phyloP scores from a whole-genome alignment of 2,113 vertebrate genomes.

The Leucosticte australis region DNA sequence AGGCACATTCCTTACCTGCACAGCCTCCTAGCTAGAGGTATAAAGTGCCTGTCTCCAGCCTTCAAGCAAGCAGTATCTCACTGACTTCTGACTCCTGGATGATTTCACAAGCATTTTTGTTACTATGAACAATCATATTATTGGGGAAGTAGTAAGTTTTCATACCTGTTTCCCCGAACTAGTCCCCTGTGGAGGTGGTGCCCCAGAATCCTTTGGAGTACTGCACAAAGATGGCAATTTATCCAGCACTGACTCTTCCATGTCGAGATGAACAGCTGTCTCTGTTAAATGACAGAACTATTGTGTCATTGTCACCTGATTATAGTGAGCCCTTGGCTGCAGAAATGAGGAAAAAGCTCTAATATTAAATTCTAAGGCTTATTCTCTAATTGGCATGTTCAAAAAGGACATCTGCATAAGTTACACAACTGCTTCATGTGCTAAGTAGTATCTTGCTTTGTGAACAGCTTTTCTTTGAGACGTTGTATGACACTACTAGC shows the following conservation, averaged over 20 bases:
- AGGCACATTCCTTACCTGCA: neutral
- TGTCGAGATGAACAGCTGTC: neutral
- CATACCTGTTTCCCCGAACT: constrained; percentile 59
- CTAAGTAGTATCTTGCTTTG: neutral
- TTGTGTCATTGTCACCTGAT: neutral
- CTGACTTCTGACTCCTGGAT: neutral
- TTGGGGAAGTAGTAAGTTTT: neutral
- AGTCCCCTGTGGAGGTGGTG: constrained; percentile 21
- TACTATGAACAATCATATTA: neutral
- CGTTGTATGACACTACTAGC: neutral
- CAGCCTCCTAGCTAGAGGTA: neutral
- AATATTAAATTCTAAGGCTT: neutral
- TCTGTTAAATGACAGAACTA: constrained; percentile 3
- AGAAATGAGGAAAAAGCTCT: neutral
- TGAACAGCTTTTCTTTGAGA: neutral
- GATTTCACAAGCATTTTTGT: neutral
- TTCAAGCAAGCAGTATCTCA: neutral
- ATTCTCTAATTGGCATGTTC: neutral
- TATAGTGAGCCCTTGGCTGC: neutral
- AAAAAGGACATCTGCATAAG: neutral
- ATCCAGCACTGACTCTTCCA: constrained; percentile 69
- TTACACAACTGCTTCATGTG: neutral
- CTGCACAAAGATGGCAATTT: neutral
- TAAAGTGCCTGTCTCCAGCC: neutral
- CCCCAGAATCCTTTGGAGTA: constrained; percentile 54